These are phyloP conservation scores for Nezara viridula DNA, from an alignment of 2,888 invertebrate species.

Conservation along the genomic window DNA sequence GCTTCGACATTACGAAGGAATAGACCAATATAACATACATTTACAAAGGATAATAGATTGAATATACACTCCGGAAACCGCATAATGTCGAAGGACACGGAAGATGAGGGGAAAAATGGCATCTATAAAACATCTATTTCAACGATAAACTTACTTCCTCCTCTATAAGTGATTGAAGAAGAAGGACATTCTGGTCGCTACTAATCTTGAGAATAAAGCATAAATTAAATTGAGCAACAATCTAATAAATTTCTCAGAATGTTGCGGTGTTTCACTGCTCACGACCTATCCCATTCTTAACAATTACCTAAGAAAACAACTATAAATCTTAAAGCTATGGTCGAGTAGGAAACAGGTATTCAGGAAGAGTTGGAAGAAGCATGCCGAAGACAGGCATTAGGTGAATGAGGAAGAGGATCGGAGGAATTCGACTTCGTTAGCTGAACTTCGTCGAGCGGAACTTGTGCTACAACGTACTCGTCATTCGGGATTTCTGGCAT, in stretches of 20 bases:
- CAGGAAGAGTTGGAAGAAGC: slow-evolving; percentile 31
- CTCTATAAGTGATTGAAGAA: too few species aligned
- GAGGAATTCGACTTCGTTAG: slow-evolving; percentile 43
- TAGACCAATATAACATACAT: too few species aligned
- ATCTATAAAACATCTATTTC: too few species aligned
- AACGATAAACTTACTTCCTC: too few species aligned
- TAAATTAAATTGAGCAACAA: too few species aligned
- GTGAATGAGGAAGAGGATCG: slow-evolving; percentile 11
- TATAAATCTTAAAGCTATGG: not conserved
- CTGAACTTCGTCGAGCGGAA: slow-evolving; percentile 4
- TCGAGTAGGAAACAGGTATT: not conserved
- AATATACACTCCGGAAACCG: too few species aligned
- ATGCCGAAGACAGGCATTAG: not conserved
- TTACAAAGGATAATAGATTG: too few species aligned
- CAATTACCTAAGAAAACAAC: not conserved
- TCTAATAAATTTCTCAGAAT: not conserved
- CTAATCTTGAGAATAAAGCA: too few species aligned
- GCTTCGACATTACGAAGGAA: too few species aligned
- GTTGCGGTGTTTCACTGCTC: not conserved
- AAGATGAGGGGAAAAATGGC: too few species aligned
- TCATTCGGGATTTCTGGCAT: not conserved
- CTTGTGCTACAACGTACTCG: not conserved
- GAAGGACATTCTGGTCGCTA: too few species aligned
- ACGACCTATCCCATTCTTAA: not conserved
- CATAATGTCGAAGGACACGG: too few species aligned